A percentile compares a stretch with the other conserved stretches of the same genome.
These are phyloP conservation scores for Typhlomys cinereus DNA, from an alignment of 2,113 vertebrate species.

Conservation along the genomic window DNA sequence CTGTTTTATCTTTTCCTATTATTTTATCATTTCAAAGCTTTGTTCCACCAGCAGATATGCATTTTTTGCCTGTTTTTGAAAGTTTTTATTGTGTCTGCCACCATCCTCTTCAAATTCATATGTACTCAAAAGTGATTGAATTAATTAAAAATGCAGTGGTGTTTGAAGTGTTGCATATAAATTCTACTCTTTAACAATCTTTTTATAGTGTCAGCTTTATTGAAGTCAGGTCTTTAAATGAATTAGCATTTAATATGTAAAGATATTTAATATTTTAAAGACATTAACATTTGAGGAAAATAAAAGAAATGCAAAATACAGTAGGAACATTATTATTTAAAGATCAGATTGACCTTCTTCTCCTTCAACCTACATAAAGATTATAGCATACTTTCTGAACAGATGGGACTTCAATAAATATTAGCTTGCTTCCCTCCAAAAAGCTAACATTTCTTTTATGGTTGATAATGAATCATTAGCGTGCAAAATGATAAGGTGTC, in stretches of 20 bases:
- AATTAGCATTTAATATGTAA: background rate
- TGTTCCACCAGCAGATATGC: background rate
- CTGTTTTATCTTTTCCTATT: background rate
- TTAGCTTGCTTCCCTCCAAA: background rate
- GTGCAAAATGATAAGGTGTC: background rate
- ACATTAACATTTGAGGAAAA: background rate
- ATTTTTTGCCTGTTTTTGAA: background rate
- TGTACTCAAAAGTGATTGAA: background rate
- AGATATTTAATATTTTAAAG: background rate
- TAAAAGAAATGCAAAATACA: background rate
- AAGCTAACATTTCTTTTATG: background rate
- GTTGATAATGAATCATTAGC: background rate
- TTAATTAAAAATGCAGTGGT: background rate
- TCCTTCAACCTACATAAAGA: background rate
- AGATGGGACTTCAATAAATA: background rate
- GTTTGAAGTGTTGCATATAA: background rate
- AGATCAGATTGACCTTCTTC: background rate
- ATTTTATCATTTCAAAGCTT: background rate
- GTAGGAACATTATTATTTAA: background rate
- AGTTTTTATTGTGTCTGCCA: background rate
- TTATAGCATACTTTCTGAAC: background rate
- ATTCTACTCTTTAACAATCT: background rate
- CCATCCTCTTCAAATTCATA: background rate
- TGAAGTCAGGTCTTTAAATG: background rate
- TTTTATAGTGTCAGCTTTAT: background rate